Conservation (phyloP, 2,113 vertebrate genomes). For the Elanoides forficatus region DNA sequence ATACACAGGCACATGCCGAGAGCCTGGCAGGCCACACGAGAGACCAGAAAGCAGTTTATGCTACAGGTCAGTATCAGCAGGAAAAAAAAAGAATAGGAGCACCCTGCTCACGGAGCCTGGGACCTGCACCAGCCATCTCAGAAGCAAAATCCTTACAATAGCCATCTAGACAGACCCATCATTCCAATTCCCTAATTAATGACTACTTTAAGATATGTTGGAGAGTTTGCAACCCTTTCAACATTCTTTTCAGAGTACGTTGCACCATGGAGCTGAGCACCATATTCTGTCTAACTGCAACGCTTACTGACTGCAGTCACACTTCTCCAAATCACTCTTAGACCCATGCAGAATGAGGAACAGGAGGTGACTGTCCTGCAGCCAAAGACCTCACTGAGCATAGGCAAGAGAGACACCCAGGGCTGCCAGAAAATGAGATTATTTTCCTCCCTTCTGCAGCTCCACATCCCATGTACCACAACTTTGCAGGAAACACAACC, state of each 20-base stretch:
- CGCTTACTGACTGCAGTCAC: background rate
- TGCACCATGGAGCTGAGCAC: background rate
- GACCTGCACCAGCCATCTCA: background rate
- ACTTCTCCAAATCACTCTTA: background rate
- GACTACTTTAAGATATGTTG: background rate
- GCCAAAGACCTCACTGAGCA: background rate
- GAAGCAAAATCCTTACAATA: background rate
- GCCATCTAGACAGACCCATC: too few species aligned
- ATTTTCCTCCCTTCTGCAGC: background rate
- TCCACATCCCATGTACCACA: background rate
- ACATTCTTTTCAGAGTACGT: background rate
- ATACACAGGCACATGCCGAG: too few species aligned
- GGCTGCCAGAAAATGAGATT: background rate
- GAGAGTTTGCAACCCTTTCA: background rate
- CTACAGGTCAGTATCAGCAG: background rate
- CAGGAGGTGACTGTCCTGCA: background rate
- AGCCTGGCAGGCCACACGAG: background rate
- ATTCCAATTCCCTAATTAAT: background rate
- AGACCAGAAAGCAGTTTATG: background rate
- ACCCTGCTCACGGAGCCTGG: background rate
- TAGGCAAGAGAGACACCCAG: background rate
- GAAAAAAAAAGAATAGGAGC: background rate
- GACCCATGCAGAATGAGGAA: background rate
- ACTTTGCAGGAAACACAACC: background rate
- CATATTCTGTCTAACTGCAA: background rate